Evolutionary conservation across 2,888 invertebrate species (phyloP).

Genomic region (Ectemnius lituratus): DNA sequence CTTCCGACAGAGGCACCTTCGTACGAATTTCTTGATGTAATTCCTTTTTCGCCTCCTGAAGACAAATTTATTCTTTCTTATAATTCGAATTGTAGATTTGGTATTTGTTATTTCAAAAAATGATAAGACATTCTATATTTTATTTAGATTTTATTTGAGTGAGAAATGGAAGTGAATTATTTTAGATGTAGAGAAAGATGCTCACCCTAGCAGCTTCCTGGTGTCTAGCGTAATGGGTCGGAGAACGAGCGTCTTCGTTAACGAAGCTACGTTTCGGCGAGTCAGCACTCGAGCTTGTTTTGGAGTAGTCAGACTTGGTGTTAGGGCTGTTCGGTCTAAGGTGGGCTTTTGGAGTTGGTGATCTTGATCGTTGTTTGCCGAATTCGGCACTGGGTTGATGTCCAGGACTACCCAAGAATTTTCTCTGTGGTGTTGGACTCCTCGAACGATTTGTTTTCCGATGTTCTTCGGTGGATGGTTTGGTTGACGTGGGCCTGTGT

Average conservation of each 20-base stretch:
- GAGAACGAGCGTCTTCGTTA: slow-evolving; percentile 55
- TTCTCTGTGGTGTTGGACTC: slow-evolving; percentile 80
- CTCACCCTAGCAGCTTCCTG: slow-evolving; percentile 67
- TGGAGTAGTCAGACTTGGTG: slow-evolving; percentile 58
- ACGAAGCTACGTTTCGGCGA: slow-evolving; percentile 31
- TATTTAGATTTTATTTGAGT: background rate
- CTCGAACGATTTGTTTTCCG: slow-evolving; percentile 76
- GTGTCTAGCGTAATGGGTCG: slow-evolving; percentile 62
- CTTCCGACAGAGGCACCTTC: slow-evolving; percentile 69
- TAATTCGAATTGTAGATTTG: background rate
- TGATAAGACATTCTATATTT: background rate
- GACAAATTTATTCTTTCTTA: background rate
- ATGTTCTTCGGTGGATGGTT: slow-evolving; percentile 43
- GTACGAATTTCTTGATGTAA: slow-evolving; percentile 63
- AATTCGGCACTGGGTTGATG: slow-evolving; percentile 60
- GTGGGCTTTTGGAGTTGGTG: slow-evolving; percentile 78
- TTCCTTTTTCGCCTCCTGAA: slow-evolving; percentile 70
- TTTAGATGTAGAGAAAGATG: background rate
- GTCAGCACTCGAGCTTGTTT: slow-evolving; percentile 18
- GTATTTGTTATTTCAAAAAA: too few species aligned
- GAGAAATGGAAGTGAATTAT: background rate
- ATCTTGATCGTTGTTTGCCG: slow-evolving; percentile 70
- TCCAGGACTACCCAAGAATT: slow-evolving; percentile 74
- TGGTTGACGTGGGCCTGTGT: slow-evolving; percentile 51
- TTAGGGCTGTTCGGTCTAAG: slow-evolving; percentile 66